Evolutionary conservation across 2,113 vertebrate genomes (phyloP).

Genomic region (Lipophrys pholis): DNA sequence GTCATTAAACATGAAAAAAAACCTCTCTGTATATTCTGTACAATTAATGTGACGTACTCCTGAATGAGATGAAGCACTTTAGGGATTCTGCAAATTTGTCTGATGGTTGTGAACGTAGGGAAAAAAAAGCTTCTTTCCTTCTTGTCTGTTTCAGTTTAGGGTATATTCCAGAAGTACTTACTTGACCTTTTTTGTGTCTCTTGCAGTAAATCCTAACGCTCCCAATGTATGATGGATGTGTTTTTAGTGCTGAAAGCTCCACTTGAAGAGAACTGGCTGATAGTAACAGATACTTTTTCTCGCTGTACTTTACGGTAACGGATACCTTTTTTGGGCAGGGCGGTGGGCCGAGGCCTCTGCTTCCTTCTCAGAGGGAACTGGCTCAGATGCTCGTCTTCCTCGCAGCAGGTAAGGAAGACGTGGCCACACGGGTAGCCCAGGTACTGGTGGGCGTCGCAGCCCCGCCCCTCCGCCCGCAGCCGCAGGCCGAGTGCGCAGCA

Average conservation of each 20-base stretch:
- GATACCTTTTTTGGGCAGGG: constrained; percentile 83
- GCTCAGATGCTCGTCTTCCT: constrained; percentile 82
- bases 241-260: constrained; percentile 9
- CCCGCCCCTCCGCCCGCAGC: constrained; percentile 79
- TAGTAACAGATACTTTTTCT: too few relatives aligned
- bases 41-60: too few relatives aligned
- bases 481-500: constrained; percentile 91
- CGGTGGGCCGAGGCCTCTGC: constrained; percentile 79
- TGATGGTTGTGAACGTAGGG: too few relatives aligned
- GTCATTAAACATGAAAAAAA: too few relatives aligned
- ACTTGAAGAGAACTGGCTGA: too few relatives aligned
- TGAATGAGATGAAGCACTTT: too few relatives aligned
- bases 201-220: neutral
- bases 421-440: constrained; percentile 92
- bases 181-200: neutral
- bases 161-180: too few relatives aligned
- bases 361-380: constrained; percentile 79
- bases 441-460: constrained; percentile 85
- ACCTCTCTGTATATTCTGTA: too few relatives aligned
- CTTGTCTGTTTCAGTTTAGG: too few relatives aligned
- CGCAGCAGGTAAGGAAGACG: constrained; percentile 92
- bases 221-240: neutral
- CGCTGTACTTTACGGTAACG: neutral
- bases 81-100: too few relatives aligned
- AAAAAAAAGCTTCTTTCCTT: neutral